Base-by-base conservation (phyloP, 92 coral and sea anemone species). In the Phymanthus crucifer region DNA sequence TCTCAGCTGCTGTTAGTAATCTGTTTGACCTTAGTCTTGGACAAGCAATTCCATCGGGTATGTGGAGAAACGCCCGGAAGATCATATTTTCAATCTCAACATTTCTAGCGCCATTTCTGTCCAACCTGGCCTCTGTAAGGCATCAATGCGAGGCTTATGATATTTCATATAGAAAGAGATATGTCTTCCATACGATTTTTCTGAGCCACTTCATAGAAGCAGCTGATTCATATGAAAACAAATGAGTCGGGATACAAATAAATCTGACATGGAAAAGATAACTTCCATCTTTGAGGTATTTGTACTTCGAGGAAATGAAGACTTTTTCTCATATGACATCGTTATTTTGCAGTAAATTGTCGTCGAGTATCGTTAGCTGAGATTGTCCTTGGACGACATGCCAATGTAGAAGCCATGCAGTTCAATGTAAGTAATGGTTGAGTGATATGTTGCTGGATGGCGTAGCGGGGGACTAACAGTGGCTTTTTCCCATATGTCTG, bases 361-460 rank as follows among this genome's bases (percentile, higher is more conserved):
- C 91, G 94, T n/a, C 92, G 99, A 1, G 82, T 95, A 69, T 83
- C 91, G 32, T 84, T 95, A 46, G 86, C 83, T 40, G 99, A 95
- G 78, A 80, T 95, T 38, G 80, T 89, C 37, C 85, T 90, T 37
- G 99, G 99, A 57, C 87, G 90, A 73, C 96, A 95, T 78, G 88
- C 94, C 33, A 86, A 87, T 50, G 86, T 91, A 32, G 89, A 90
- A 83, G 94, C 95, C 12, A 80, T 90, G 27, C 94, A 89, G 80
- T 95, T 93, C 73, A 86, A 79, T 67, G 97, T 92, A 77, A 70
- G 90, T 76, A 4, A 33, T 18, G 36, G 7, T 24, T 52, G 6
- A 54, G 9, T n/a, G 21, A n/a, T 14, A 4, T 19, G 70, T 29
- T 31, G 6, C 29, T 2, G 33, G 17, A 0, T 7, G 4, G 17